Base-by-base conservation (phyloP, 1,140 invertebrate species). In the Melipona quadrifasciata region DNA sequence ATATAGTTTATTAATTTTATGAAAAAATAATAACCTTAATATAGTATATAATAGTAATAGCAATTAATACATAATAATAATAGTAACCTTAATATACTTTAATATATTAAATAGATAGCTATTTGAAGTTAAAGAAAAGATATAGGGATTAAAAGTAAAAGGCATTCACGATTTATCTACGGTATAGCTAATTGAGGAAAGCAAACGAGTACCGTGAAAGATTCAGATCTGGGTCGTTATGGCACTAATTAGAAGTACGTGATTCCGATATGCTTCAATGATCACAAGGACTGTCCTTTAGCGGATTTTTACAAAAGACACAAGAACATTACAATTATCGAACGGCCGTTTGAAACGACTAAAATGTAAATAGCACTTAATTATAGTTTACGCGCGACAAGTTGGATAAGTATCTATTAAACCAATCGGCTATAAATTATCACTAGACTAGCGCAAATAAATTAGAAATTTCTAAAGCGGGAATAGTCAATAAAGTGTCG, bases 221-320 rank as follows among this genome's bases (percentile, higher is more conserved):
- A 31, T 73, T 21, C 17, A 27, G 24, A 74, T 55, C n/a, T 74
- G 51, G 72, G 51, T 74, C 72, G 47, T 74, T 17, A 31, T 74
- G 72, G 17, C 51, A 31, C 51, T 19, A 74, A 74, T 74, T 74
- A 55, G 27, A 27, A 27, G 8, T 31, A 73, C 71, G n/a, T 21
- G 71, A 74, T 74, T 55, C 51, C 19, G 51, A 53, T 19, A 10
- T 19, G 72, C n/a, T 55, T 17, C 16, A 31, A 27, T 51, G 51
- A 74, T 55, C 19, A 16, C 72, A 31, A 74, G 27, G 27, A 31
- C 12, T 55, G n/a, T 53, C 72, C 72, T 51, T 73, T 27, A 10
- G 11, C 1, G n/a, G 0, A 55, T 55, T 74, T 74, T 74, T 74
- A n/a, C 10, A 55, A 2, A 11, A 11, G 27, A 3, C 12, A 6